phyloP scores from a whole-genome alignment of 2,113 vertebrate species.

The Callocephalon fimbriatum region DNA sequence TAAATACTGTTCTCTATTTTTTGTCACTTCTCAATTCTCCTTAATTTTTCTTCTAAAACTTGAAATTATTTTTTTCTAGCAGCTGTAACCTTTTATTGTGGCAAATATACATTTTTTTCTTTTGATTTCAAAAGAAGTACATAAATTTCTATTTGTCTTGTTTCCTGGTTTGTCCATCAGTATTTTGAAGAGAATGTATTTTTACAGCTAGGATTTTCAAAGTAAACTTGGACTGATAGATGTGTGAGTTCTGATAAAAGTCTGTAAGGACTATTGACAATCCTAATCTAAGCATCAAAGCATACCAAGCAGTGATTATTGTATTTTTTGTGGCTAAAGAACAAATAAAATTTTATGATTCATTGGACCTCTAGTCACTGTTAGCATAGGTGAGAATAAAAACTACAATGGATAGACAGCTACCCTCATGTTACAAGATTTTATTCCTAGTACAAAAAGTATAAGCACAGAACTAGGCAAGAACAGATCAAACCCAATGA shows the following conservation, averaged over 20 bases:
- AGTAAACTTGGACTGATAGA: background rate
- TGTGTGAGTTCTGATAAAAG: background rate
- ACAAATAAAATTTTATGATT: background rate
- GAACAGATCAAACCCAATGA: background rate
- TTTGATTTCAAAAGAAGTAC: background rate
- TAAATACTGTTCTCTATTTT: background rate
- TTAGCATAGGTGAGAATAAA: background rate
- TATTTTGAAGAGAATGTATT: background rate
- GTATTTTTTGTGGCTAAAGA: background rate
- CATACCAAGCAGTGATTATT: background rate
- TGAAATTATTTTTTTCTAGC: background rate
- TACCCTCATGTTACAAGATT: background rate
- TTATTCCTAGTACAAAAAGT: background rate
- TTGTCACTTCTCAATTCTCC: background rate
- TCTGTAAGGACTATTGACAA: background rate
- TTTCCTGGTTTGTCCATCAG: background rate
- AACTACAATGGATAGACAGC: background rate
- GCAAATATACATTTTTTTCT: background rate
- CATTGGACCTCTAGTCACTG: background rate
- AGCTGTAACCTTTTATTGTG: background rate
- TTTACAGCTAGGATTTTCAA: background rate
- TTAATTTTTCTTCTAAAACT: background rate
- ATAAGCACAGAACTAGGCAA: background rate
- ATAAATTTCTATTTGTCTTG: background rate
- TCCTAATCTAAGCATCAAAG: background rate